phyloP scores from a whole-genome alignment of 2,113 vertebrate genomes.

The Xenus cinereus region DNA sequence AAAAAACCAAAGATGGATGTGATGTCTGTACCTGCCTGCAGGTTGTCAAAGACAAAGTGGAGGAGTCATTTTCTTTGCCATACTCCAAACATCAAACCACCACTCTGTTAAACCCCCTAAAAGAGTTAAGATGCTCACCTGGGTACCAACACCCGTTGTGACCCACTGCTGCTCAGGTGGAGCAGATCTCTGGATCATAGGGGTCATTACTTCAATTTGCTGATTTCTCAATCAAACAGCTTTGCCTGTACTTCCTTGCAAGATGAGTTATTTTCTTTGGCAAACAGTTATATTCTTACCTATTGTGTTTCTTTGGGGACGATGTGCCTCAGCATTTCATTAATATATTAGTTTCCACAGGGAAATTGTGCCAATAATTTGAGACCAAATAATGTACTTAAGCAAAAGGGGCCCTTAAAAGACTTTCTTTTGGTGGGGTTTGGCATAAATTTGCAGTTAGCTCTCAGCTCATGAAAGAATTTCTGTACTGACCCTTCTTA shows the following conservation, averaged over 20 bases:
- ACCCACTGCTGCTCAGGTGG: background rate
- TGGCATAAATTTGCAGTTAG: background rate
- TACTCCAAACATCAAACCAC: background rate
- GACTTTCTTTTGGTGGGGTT: background rate
- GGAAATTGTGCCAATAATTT: background rate
- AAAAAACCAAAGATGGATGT: background rate
- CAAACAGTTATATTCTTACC: background rate
- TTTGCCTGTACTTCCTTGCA: background rate
- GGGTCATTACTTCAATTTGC: background rate
- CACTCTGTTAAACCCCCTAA: background rate
- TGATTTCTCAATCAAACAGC: background rate
- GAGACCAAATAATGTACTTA: background rate
- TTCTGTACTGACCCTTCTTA: background rate
- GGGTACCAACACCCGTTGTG: rapidly evolving
- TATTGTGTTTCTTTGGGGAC: background rate
- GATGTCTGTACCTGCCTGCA: background rate
- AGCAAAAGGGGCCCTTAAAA: background rate
- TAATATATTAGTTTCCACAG: background rate
- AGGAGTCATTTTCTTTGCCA: background rate
- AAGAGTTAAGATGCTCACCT: background rate
- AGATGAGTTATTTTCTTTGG: background rate
- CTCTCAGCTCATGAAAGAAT: background rate
- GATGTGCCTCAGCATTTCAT: background rate
- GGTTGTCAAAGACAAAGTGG: background rate
- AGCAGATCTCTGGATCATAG: background rate